Evolutionary conservation across 2,888 invertebrate genomes (phyloP).

Genomic region (Amphipoea lucens): DNA sequence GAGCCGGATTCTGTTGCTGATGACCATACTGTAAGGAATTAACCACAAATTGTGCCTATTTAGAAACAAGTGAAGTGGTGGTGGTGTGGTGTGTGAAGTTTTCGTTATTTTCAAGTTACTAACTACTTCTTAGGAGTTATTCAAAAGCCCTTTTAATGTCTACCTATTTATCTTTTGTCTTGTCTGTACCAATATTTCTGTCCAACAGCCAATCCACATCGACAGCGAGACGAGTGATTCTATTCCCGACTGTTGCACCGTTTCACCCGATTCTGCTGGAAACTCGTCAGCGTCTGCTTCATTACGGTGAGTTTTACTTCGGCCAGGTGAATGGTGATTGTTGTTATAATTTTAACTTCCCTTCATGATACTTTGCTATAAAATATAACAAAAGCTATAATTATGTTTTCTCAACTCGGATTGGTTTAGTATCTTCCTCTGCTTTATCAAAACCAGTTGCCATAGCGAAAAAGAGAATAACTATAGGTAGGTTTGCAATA

Average conservation of each 20-base stretch:
- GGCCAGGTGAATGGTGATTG: not conserved
- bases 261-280: conserved; percentile 83
- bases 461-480: not conserved
- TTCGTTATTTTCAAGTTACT: not conserved
- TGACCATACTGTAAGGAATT: conserved; percentile 81
- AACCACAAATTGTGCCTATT: not conserved
- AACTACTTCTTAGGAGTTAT: not conserved
- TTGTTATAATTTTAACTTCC: not conserved
- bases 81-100: not conserved
- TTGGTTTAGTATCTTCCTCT: not conserved
- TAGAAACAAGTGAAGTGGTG: no score
- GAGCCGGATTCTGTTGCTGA: conserved; percentile 86
- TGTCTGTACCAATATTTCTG: not conserved
- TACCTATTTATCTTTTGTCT: not conserved
- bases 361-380: not conserved
- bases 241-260: conserved; percentile 84
- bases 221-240: conserved; percentile 89
- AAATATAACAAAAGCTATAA: not conserved
- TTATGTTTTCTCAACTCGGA: not conserved
- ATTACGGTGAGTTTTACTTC: conserved; percentile 66
- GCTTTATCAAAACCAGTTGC: not conserved
- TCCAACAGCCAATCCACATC: conserved; percentile 84
- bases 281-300: conserved; percentile 70
- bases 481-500: not conserved
- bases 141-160: not conserved